phyloP scores from a whole-genome alignment of 2,888 invertebrate species.

The Colletes collaris region DNA sequence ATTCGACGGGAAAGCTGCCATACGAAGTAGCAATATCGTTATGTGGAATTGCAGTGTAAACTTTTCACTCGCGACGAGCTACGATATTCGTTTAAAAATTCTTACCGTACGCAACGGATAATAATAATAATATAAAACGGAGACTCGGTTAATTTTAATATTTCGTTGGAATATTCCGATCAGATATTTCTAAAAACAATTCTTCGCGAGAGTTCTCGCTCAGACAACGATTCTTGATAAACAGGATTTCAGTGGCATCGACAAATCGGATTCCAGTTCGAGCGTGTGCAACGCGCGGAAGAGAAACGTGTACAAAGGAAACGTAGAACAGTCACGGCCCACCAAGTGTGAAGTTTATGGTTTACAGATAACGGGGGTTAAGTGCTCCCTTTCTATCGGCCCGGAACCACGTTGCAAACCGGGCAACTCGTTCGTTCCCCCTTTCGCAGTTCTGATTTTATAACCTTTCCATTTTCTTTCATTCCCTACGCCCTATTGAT shows the following conservation, averaged over 20 bases:
- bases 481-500: slow-evolving; percentile 35
- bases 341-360: slow-evolving; percentile 66
- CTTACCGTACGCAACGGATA: too few relatives aligned
- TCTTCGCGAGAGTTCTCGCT: background rate
- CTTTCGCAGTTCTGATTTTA: slow-evolving; percentile 39
- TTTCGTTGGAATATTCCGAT: too few relatives aligned
- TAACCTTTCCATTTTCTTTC: slow-evolving; percentile 41
- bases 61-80: too few relatives aligned
- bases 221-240: slow-evolving; percentile 19
- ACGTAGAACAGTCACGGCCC: slow-evolving; percentile 40
- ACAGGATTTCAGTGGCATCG: slow-evolving; percentile 38
- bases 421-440: background rate
- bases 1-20: background rate
- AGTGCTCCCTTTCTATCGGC: slow-evolving; percentile 54
- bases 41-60: too few relatives aligned
- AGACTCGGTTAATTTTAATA: too few relatives aligned
- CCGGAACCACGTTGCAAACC: slow-evolving; percentile 16
- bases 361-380: slow-evolving; percentile 70
- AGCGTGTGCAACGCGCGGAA: slow-evolving; percentile 25
- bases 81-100: too few relatives aligned
- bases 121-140: too few relatives aligned
- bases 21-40: too few relatives aligned
- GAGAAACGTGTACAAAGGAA: slow-evolving; percentile 43
- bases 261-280: slow-evolving; percentile 45
- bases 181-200: too few relatives aligned